phyloP scores from a whole-genome alignment of 1,140 invertebrate genomes.

The Pantala flavescens region DNA sequence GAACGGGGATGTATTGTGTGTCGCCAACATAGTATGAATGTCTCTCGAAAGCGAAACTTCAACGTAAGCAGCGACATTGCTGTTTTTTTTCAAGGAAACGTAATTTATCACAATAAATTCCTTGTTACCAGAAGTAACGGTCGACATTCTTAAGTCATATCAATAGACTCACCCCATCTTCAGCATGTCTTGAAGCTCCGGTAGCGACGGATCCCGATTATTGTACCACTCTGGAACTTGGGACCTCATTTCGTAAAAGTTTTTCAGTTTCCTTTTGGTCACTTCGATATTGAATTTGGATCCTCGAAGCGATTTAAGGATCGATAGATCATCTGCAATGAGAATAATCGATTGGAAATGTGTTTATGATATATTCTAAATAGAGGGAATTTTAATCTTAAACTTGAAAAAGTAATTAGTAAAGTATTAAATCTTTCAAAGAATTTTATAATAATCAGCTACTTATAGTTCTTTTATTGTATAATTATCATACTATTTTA shows the following conservation, averaged over 20 bases:
- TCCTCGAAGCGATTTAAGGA: constrained; percentile 47
- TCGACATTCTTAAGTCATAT: too few species aligned
- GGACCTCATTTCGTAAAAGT: constrained; percentile 44
- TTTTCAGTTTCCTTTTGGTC: constrained; percentile 44
- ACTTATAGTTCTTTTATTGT: too few species aligned
- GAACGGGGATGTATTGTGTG: too few species aligned
- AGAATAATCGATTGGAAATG: constrained; percentile 25
- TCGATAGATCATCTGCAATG: constrained; percentile 39
- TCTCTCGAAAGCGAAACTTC: too few species aligned
- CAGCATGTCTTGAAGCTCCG: constrained; percentile 44
- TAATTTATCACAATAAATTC: too few species aligned
- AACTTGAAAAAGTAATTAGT: constrained; percentile 12
- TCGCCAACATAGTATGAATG: too few species aligned
- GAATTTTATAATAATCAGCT: too few species aligned
- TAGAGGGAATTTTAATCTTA: not conserved
- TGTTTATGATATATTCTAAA: constrained; percentile 6
- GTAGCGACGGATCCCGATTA: constrained; percentile 44
- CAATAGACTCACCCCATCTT: constrained; percentile 34
- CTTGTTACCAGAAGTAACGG: too few species aligned
- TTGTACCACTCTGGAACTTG: constrained; percentile 46
- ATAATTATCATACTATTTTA: too few species aligned
- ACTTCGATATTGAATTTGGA: constrained; percentile 49
- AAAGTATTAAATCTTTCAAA: not conserved
- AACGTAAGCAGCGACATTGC: too few species aligned
- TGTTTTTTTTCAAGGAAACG: too few species aligned